phyloP scores from a whole-genome alignment of 92 coral and sea anemone species.

The Palythoa caribaeorum region DNA sequence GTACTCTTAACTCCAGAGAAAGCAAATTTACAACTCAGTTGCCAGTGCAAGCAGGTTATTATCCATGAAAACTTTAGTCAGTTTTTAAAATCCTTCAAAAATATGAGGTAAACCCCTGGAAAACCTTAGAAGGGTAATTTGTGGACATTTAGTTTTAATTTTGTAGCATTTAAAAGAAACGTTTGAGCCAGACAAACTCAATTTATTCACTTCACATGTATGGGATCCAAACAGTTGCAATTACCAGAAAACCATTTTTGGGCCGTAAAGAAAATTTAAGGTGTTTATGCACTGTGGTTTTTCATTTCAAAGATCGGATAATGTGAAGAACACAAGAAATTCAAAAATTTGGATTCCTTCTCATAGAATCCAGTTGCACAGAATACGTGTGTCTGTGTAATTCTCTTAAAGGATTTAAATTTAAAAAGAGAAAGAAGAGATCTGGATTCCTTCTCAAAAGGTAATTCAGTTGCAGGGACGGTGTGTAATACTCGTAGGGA shows the following conservation, averaged over 20 bases:
- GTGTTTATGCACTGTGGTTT: constrained; percentile 23
- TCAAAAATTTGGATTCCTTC: background rate
- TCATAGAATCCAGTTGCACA: background rate
- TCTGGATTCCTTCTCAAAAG: background rate
- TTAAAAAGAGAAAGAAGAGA: background rate
- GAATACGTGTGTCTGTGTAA: background rate
- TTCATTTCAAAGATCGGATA: constrained; percentile 48
- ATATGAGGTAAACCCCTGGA: too few relatives aligned
- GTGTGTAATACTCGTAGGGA: too few relatives aligned
- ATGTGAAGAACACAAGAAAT: background rate
- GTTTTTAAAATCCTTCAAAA: too few relatives aligned
- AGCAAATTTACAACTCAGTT: too few relatives aligned
- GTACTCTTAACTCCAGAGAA: too few relatives aligned
- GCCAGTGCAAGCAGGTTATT: too few relatives aligned
- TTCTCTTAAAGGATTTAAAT: background rate
- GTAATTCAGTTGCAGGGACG: background rate
- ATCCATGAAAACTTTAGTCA: too few relatives aligned
- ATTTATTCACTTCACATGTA: too few relatives aligned
- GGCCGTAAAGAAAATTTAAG: constrained; percentile 6
- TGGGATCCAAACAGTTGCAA: background rate
- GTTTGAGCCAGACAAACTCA: background rate
- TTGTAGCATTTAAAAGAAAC: too few relatives aligned
- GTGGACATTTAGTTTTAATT: too few relatives aligned
- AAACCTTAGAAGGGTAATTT: too few relatives aligned
- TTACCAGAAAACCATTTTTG: background rate